These are phyloP conservation scores for Deilephila porcellus DNA, from an alignment of 2,888 invertebrate species.

Conservation along the genomic window DNA sequence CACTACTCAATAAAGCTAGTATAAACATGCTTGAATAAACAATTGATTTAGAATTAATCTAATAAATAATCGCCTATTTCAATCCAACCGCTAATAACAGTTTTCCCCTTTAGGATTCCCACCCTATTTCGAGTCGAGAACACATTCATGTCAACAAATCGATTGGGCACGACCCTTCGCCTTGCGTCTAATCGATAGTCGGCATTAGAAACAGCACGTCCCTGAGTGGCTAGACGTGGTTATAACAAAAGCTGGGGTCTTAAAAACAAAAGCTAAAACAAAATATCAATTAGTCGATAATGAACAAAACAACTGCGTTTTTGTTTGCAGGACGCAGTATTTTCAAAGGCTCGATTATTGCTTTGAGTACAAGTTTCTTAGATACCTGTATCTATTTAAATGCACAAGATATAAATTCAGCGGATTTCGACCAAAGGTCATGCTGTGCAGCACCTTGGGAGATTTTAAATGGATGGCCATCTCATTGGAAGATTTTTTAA, in stretches of 20 bases:
- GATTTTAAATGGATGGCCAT: no score
- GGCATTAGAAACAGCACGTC: constrained; percentile 12
- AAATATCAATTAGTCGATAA: neutral
- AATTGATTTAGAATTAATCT: neutral
- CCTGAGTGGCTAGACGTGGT: constrained; percentile 15
- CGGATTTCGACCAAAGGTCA: no score
- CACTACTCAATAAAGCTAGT: neutral
- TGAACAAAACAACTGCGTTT: neutral
- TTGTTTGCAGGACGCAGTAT: no score
- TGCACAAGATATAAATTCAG: no score
- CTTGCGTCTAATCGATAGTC: constrained; percentile 1
- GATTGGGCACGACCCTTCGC: constrained; percentile 10
- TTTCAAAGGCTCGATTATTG: no score
- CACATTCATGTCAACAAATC: constrained; percentile 16
- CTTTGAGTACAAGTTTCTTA: no score
- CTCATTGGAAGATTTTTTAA: no score
- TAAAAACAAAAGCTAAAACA: no score
- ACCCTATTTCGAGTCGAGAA: constrained; percentile 9
- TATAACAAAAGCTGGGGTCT: neutral
- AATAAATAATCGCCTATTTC: constrained; percentile 15
- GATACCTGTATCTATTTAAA: no score
- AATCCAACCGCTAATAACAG: neutral
- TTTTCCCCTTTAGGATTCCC: neutral
- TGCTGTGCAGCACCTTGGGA: no score
- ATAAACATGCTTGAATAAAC: neutral